Evolutionary conservation across 2,888 invertebrate genomes (phyloP).

Genomic region (Caenorhabditis sp.): DNA sequence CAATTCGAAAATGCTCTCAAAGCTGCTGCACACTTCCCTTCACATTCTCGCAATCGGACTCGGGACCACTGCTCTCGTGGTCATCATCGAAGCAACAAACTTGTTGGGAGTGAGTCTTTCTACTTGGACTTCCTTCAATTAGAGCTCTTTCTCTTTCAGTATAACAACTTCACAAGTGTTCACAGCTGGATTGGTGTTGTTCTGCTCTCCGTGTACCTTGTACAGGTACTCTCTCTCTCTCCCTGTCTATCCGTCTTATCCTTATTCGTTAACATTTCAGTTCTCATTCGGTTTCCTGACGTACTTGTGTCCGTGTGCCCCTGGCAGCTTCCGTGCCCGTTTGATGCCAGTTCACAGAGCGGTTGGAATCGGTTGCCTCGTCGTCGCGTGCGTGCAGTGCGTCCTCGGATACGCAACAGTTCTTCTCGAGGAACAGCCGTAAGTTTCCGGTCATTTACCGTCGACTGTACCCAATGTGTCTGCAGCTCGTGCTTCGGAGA

Average conservation of each 20-base stretch:
- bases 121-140: neutral
- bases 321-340: conserved; percentile 53
- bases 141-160: conserved; percentile 1
- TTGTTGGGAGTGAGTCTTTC: conserved; percentile 10
- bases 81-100: conserved; percentile 53
- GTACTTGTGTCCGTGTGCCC: conserved; percentile 63
- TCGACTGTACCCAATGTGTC: no score
- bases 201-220: conserved; percentile 64
- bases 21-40: conserved; percentile 67
- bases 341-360: conserved; percentile 67
- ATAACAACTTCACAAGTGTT: conserved; percentile 63
- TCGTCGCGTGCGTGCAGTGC: conserved; percentile 55
- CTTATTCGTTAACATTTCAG: conserved; percentile 40
- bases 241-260: no score
- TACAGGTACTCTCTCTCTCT: neutral
- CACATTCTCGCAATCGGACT: conserved; percentile 65
- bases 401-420: conserved; percentile 52
- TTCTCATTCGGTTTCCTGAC: conserved; percentile 68
- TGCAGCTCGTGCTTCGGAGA: conserved; percentile 59
- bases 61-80: conserved; percentile 57
- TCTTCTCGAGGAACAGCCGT: conserved; percentile 31
- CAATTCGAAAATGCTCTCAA: conserved; percentile 67
- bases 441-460: neutral
- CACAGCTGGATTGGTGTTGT: conserved; percentile 73
- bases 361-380: conserved; percentile 58